These are phyloP conservation scores for Myotis planiceps DNA, from an alignment of 2,797 vertebrate genomes.

Conservation along the genomic window DNA sequence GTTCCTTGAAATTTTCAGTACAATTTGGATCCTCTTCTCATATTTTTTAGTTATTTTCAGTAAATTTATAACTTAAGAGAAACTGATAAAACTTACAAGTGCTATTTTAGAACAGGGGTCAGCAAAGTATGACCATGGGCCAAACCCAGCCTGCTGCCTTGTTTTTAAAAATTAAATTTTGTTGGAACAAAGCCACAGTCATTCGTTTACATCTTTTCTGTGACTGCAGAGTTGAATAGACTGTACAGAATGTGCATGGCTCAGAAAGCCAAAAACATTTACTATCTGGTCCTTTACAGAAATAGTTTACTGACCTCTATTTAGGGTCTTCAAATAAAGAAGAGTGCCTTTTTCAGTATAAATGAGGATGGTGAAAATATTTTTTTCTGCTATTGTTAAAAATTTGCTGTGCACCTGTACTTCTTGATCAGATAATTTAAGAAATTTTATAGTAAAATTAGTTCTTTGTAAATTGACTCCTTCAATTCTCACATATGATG, in stretches of 20 bases:
- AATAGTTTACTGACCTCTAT: not conserved
- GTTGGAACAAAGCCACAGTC: not conserved
- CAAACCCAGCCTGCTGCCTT: not conserved
- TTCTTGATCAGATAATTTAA: constrained; percentile 31
- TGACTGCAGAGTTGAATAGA: not conserved
- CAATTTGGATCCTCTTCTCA: not conserved
- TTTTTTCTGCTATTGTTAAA: not conserved
- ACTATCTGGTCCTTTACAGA: not conserved
- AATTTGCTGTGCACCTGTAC: not conserved
- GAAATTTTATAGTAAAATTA: not conserved
- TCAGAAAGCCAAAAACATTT: not conserved
- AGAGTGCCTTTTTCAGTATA: not conserved
- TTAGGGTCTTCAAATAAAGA: not conserved
- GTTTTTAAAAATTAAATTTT: not conserved
- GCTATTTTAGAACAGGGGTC: not conserved
- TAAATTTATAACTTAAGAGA: not conserved
- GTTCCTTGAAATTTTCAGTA: not conserved
- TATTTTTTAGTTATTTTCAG: not conserved
- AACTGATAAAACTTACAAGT: not conserved
- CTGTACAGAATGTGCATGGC: not conserved
- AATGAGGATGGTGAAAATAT: not conserved
- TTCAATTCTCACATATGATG: not conserved
- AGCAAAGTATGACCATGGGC: not conserved
- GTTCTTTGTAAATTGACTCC: not conserved
- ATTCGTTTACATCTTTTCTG: not conserved